Conservation (phyloP, 2,888 invertebrate genomes). For the Lissocephala sabroskyi region DNA sequence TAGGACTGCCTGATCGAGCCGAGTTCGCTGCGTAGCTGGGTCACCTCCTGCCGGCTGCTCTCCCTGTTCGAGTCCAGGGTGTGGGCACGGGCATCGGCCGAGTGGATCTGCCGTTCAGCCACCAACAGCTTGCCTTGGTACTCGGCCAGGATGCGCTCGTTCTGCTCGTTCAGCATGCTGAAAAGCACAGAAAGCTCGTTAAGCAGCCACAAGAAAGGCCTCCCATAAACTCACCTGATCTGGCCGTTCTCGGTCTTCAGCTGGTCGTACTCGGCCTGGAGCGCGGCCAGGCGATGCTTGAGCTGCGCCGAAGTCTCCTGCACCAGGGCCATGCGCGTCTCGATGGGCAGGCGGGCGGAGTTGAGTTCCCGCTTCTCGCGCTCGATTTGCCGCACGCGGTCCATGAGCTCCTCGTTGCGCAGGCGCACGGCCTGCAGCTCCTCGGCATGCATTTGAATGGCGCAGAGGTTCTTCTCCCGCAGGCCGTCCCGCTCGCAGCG, state of each 20-base stretch:
- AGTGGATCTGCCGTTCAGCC: slow-evolving; percentile 78
- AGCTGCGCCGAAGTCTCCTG: slow-evolving; percentile 75
- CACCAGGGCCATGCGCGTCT: slow-evolving; percentile 74
- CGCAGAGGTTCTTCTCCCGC: slow-evolving; percentile 75
- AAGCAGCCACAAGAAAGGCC: no score
- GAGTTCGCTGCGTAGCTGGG: slow-evolving; percentile 78
- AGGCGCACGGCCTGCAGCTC: slow-evolving; percentile 74
- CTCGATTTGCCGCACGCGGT: slow-evolving; percentile 74
- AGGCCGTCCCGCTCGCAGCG: slow-evolving; percentile 77
- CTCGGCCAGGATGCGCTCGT: slow-evolving; percentile 81
- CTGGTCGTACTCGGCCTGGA: slow-evolving; percentile 75
- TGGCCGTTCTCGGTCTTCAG: slow-evolving; percentile 75
- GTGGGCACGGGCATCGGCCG: slow-evolving; percentile 76
- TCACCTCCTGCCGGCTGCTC: slow-evolving; percentile 77
- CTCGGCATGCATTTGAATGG: slow-evolving; percentile 72
- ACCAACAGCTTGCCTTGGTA: slow-evolving; percentile 79
- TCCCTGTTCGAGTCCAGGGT: slow-evolving; percentile 76
- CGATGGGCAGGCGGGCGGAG: slow-evolving; percentile 73
- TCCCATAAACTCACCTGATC: slow-evolving; percentile 74
- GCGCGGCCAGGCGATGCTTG: slow-evolving; percentile 73
- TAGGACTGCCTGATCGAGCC: slow-evolving; percentile 77
- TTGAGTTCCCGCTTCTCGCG: slow-evolving; percentile 75
- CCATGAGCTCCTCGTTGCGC: slow-evolving; percentile 73
- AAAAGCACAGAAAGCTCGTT: no score
- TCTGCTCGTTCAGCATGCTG: slow-evolving; percentile 84